Evolutionary conservation across 2,113 vertebrate species (phyloP).

Genomic region (Catagonus wagneri): DNA sequence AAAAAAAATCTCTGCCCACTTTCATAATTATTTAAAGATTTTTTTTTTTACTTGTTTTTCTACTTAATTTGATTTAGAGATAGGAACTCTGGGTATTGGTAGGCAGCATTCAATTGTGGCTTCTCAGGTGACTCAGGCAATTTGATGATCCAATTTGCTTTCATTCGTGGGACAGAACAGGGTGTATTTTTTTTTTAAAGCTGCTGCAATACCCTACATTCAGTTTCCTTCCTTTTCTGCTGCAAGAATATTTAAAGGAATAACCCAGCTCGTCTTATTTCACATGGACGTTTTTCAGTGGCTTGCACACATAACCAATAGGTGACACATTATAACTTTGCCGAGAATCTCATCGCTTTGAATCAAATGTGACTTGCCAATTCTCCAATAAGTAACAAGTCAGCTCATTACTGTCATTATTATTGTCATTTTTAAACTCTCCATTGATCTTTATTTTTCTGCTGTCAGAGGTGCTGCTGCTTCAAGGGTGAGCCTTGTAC

Average conservation of each 20-base stretch:
- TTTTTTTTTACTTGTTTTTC: conserved; percentile 80
- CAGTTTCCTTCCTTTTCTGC: background rate
- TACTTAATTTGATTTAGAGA: conserved; percentile 73
- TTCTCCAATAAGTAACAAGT: background rate
- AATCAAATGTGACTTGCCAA: background rate
- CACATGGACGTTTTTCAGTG: background rate
- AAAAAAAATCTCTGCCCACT: conserved; percentile 83
- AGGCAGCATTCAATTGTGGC: conserved; percentile 57
- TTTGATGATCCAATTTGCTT: conserved; percentile 67
- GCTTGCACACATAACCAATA: background rate
- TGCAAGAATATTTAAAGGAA: conserved; percentile 15
- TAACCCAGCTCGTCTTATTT: background rate
- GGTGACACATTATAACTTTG: background rate
- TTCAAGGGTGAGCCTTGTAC: background rate
- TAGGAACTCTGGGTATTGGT: conserved; percentile 56
- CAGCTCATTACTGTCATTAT: background rate
- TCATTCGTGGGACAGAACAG: conserved; percentile 52
- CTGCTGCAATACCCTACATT: background rate
- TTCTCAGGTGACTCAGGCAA: conserved; percentile 65
- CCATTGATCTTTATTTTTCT: background rate
- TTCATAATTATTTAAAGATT: conserved; percentile 80
- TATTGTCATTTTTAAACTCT: background rate
- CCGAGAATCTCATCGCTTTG: background rate
- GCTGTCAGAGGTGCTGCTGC: background rate
- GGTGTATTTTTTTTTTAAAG: background rate